Percentiles rank a stretch among this genome's conserved stretches.
phyloP scores from a whole-genome alignment of 2,888 invertebrate genomes.

The Epinotia nisella region DNA sequence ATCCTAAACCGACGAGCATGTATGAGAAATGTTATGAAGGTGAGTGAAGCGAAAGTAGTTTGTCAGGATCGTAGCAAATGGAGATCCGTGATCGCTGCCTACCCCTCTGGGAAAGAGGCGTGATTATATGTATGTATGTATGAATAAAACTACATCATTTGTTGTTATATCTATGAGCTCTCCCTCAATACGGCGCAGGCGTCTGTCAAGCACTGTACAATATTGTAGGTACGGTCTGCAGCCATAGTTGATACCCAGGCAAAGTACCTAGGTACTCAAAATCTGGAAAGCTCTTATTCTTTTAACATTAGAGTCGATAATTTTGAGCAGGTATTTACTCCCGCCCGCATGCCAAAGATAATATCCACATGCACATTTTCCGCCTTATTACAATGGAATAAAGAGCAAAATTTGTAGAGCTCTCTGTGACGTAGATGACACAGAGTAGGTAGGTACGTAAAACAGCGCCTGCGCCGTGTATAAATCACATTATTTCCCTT shows the following conservation, averaged over 20 bases:
- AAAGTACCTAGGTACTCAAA: neutral
- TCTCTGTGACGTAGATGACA: neutral
- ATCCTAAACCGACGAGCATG: no score
- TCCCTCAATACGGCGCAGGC: neutral
- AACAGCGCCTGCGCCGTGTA: slow-evolving; percentile 3
- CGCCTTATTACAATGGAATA: neutral
- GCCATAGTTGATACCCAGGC: neutral
- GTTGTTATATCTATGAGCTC: slow-evolving; percentile 19
- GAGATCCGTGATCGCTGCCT: no score
- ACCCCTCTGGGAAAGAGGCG: no score
- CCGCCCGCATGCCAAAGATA: neutral
- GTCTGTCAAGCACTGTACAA: neutral
- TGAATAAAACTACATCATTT: slow-evolving; percentile 1
- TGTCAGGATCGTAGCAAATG: no score
- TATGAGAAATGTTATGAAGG: no score
- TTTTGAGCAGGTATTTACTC: neutral
- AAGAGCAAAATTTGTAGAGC: neutral
- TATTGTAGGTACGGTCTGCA: no score
- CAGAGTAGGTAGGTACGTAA: neutral
- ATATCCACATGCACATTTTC: neutral
- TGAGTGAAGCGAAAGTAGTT: no score
- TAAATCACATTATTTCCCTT: neutral
- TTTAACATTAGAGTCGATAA: neutral
- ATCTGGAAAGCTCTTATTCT: neutral
- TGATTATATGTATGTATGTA: no score